A percentile compares a stretch with the other conserved stretches of the same genome.
These are phyloP conservation scores for Tachystola acroxantha DNA, from an alignment of 2,888 invertebrate species.

Conservation along the genomic window DNA sequence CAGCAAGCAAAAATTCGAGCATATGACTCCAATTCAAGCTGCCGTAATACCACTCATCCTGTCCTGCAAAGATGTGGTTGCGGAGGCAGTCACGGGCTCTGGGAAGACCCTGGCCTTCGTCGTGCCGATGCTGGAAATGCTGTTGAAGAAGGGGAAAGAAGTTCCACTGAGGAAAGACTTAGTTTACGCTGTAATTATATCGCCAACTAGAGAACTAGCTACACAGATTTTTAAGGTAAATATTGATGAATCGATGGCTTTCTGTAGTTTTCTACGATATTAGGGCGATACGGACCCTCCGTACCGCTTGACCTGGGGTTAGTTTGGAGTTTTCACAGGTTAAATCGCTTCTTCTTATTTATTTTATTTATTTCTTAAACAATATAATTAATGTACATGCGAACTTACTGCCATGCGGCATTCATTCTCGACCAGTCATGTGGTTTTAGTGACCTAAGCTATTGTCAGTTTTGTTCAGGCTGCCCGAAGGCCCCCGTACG, in stretches of 20 bases:
- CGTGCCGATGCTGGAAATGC: constrained; percentile 92
- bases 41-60: constrained; percentile 93
- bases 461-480: no score
- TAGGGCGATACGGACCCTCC: no score
- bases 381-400: no score
- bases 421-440: no score
- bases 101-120: constrained; percentile 98
- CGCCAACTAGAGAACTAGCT: constrained; percentile 97
- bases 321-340: no score
- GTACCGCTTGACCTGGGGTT: no score
- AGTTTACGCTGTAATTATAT: constrained; percentile 93
- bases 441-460: no score
- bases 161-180: constrained; percentile 83
- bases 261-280: neutral
- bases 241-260: constrained; percentile 1
- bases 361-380: no score
- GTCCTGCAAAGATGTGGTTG: constrained; percentile 96
- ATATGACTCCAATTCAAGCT: constrained; percentile 84
- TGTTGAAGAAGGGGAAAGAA: constrained; percentile 80
- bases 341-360: no score
- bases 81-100: constrained; percentile 98
- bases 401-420: no score
- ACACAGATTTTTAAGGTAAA: constrained; percentile 87
- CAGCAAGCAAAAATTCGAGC: constrained; percentile 66
- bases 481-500: no score